Evolutionary conservation across 2,888 invertebrate species (phyloP), one percentile per base, ranked within the genome.

Genomic region (Melieria omissa): DNA sequence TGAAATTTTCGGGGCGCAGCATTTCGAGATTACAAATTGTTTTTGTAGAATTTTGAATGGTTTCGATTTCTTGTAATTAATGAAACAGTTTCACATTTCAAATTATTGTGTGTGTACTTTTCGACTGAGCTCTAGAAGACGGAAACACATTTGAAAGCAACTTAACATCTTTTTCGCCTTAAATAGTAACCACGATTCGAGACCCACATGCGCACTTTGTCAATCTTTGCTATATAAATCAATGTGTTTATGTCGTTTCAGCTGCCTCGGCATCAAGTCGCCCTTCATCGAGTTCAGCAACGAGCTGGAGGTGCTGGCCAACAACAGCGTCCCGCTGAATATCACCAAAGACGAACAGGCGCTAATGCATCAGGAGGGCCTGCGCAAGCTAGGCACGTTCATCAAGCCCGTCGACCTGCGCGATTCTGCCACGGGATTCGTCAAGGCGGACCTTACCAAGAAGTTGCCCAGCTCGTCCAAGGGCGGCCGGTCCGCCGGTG

Each of bases 341-440:
- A 82, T 86, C 54, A 87, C 86, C 68, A 86, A 86, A 79, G 86
- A 87, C 73, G 86, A 86, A 45, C 85, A 86, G 71, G 84, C 86
- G 8, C 79, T 85, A 49, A 86, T 86, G 86, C 86, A 86, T 68
- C 85, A 86, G 69, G 86, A 86, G 72, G 86, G 86, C 5, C 72
- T 87, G 16, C 83, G 85, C 7, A 87, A 85, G 45, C 62, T 86
- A 74, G 86, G 86, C 6, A 84, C 86, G 16, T 87, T 86, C 72
- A 86, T 87, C 44, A 86, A 87, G 74, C 86, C 87, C 3, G 84
- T 87, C 14, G 86, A 86, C 71, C 71, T 86, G 54, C 80, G 86
- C 7, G 86, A 86, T 72, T 85, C 85, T 0, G 79, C 81, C 72
- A 86, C 86, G 10, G 86, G 86, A 4, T 86, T 80, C 67, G 86